phyloP scores from a whole-genome alignment of 1,140 invertebrate species.

The Latrodectus geometricus region DNA sequence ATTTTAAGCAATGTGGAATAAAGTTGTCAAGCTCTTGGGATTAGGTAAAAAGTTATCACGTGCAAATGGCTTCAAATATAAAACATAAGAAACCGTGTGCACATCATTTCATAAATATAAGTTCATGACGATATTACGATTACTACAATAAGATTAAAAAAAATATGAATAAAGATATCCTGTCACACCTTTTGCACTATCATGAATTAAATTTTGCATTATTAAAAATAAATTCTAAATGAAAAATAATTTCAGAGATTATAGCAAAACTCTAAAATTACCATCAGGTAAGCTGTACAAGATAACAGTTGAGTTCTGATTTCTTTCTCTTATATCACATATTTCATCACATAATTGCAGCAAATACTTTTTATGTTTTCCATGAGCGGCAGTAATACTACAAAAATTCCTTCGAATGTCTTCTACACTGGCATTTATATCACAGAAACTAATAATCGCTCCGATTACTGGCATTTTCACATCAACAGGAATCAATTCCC shows the following conservation, averaged over 20 bases:
- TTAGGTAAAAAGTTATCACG: too few relatives aligned
- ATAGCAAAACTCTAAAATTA: conserved; percentile 51
- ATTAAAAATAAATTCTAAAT: background rate
- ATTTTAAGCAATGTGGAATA: too few relatives aligned
- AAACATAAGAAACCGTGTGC: too few relatives aligned
- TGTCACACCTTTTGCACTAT: too few relatives aligned
- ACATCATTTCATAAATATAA: too few relatives aligned
- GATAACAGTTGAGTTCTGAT: conserved; percentile 35
- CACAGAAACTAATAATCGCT: conserved; percentile 41
- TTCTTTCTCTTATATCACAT: conserved; percentile 49
- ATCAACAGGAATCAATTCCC: conserved; percentile 49
- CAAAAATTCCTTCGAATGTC: conserved; percentile 37
- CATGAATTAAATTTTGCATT: too few relatives aligned
- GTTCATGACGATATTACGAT: too few relatives aligned
- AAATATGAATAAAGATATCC: too few relatives aligned
- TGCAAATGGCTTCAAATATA: too few relatives aligned
- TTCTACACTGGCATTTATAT: conserved; percentile 40
- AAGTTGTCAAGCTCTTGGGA: too few relatives aligned
- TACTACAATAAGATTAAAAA: too few relatives aligned
- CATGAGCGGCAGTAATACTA: conserved; percentile 9
- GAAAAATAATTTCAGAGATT: background rate
- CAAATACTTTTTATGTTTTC: conserved; percentile 44
- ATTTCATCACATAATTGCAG: conserved; percentile 53
- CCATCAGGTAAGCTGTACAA: conserved; percentile 48
- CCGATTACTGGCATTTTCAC: conserved; percentile 48